Evolutionary conservation across 2,888 invertebrate genomes (phyloP), one percentile per base, ranked within the genome.

Genomic region (Steinernema carpocapsae): DNA sequence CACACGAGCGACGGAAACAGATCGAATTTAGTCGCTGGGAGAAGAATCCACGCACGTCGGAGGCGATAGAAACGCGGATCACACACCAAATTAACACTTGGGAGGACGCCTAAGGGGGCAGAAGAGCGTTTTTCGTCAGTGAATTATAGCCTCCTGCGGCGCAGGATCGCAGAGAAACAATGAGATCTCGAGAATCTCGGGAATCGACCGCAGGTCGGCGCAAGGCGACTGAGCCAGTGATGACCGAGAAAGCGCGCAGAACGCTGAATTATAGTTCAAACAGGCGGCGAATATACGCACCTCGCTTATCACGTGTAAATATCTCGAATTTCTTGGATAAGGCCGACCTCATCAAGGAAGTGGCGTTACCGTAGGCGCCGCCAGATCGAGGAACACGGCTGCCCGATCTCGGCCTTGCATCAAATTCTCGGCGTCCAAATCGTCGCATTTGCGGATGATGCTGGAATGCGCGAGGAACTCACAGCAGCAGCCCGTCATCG

Each of bases 21-120:
- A n/a, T n/a, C n/a, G 7, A 43, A 43, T 7, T 43, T 43, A 43
- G 43, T 43, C 43, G 10, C 14, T 26, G 56, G 17, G 2, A 26
- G 56, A 26, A 3, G 56, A 26, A 10, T 24, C 4, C 24, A 26
- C 43, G 43, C 43, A 14, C 43, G 14, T 14, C 26, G 56, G 26
- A 51, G 12, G 51, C 12, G 51, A 51, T 6, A 19, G n/a, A 24
- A 19, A 14, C 24, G 56, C 56, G 56, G 56, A 56, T 56, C 56
- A 26, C 56, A 24, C 22, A 56, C 56, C 56, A 56, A 56, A 56
- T 56, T 56, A 56, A 56, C 56, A 56, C 56, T 56, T 56, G n/a
- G 24, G 26, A 24, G 51, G 56, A 24, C 4, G 56, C 56, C 56
- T 56, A 19, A 24, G 56, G 56, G 56, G 24, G 56, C 7, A 56